Evolutionary conservation across 2,797 vertebrate species (phyloP).

Genomic region (Tarsius wallacei): DNA sequence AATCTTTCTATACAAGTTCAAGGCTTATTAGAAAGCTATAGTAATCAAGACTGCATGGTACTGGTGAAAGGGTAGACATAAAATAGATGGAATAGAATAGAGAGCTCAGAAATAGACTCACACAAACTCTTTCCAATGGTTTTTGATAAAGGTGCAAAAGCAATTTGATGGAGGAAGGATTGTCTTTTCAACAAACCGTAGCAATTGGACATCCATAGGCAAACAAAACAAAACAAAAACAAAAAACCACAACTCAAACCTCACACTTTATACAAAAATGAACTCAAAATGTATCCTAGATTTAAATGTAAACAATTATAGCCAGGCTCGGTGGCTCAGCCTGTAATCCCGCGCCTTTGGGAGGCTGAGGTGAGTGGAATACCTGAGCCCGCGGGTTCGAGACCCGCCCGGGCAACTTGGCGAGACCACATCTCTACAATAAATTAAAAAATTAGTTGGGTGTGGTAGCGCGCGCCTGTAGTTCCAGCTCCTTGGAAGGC

Average conservation of each 20-base stretch:
- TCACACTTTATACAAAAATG: not conserved
- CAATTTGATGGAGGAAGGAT: not conserved
- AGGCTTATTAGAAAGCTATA: not conserved
- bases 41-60: not conserved
- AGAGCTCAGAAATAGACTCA: not conserved
- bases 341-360: no score
- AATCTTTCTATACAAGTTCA: slow-evolving; percentile 34
- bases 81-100: not conserved
- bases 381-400: no score
- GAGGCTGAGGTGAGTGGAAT: no score
- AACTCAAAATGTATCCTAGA: slow-evolving; percentile 16
- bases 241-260: not conserved
- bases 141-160: slow-evolving; percentile 14
- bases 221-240: not conserved
- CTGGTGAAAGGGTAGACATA: not conserved
- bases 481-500: no score
- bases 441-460: no score
- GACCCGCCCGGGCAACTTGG: no score
- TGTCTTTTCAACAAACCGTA: slow-evolving; percentile 18
- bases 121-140: not conserved
- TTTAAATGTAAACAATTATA: slow-evolving; percentile 20
- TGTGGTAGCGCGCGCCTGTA: no score
- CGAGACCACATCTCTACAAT: no score
- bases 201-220: not conserved
- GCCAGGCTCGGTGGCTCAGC: no score